Evolutionary conservation across 2,797 vertebrate species (phyloP), one percentile per base, ranked within the genome.

Genomic region (Eremophila alpestris): DNA sequence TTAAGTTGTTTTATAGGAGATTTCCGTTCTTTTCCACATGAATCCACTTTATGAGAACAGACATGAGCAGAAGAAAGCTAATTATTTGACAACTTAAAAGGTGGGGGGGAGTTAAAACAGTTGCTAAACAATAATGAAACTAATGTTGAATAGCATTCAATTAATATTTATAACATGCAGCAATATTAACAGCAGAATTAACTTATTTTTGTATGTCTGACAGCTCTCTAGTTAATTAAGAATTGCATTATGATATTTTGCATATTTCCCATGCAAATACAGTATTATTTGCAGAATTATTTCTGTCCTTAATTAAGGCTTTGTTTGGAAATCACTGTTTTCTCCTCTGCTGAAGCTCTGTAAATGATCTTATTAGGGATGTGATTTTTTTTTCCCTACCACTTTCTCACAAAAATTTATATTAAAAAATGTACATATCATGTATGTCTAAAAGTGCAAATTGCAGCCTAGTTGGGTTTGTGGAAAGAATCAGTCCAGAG

Each of bases 251-350:
- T 84, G 83, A 91, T 96, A 95, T 92, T 96, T 97, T 95, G 85
- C 94, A 96, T 97, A 96, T 93, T 97, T 94, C 75, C 64, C 68
- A 91, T 94, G 94, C 86, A 93, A 94, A 95, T 90, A 90, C 43
- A 58, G 45, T 95, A 96, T 93, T 97, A 96, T 97, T 96, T 96
- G 96, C 93, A 96, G 76, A 96, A 97, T 97, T 97, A 97, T 97
- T 96, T 96, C 91, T 92, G 89, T 87, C 89, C 65, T 93, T 93
- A 95, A 97, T 95, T 95, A 76, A 93, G 73, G 86, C 83, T 93
- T 95, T 97, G 88, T 95, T 97, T 95, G 71, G 80, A 96, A 97
- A 96, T 81, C 29, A 74, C 68, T 81, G 55, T 87, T 93, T 84
- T 94, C 49, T 80, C 41, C 74, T 74, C 45, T 83, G 63, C 19